Base-by-base conservation (phyloP, 2,888 invertebrate species). In the Lasius fuliginosus region DNA sequence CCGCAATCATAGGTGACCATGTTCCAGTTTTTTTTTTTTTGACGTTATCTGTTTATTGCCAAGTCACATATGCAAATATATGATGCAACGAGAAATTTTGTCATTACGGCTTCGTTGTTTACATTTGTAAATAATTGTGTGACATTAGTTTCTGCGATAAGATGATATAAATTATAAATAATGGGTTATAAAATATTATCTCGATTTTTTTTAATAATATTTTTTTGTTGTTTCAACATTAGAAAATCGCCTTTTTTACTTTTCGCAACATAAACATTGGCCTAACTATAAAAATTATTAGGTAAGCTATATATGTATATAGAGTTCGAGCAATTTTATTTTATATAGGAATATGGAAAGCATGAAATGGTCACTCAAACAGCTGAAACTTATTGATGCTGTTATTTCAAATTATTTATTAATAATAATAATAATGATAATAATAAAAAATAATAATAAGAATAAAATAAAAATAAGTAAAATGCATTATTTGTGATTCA, bases 341-440 rank as follows among this genome's bases (percentile, higher is more conserved):
- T 62, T n/a, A 40, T 42, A 75, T 42, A 64, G 75, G 62, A 75
- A 75, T 42, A n/a, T 75, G 75, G 75, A 75, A 75, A 11, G 64
- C 23, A 36, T 46, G n/a, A 64, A 75, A 64, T 36, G 18, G 23
- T 75, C 23, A n/a, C 12, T 49, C 30, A 75, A 64, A 75, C 4
- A 62, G 33, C 12, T 75, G 33, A 75, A 64, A 36, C 64, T 75
- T 64, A 46, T 89, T 87, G 82, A 85, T 88, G 85, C 85, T 85
- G 88, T 92, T 92, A 92, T 92, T 93, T 90, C 86, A 92, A 93
- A 91, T 92, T 88, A 89, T 93, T 93, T 93, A 93, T 93, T 93
- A 91, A 85, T 89, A 87, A 85, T 89, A 85, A 85, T 89, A 75
- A 71, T 60, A 68, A 83, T 68, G 68, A 67, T 83, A 49, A 82